Conservation (phyloP, 2,888 invertebrate genomes). For the Opisthograptis luteolata region DNA sequence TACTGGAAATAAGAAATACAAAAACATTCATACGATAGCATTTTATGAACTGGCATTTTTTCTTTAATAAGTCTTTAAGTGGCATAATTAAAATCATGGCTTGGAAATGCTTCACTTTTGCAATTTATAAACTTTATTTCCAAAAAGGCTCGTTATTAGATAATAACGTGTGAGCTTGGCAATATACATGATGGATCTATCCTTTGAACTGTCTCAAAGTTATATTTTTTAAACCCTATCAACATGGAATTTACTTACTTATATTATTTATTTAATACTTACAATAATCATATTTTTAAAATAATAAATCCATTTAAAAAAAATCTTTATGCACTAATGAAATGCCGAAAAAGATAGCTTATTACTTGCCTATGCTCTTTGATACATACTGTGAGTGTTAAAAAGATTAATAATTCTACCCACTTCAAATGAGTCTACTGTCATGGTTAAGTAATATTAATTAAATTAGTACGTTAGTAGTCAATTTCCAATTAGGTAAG, state of each 20-base stretch:
- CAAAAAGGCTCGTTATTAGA: too few relatives aligned
- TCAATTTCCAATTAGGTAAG: constrained; percentile 61
- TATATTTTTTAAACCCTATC: constrained; percentile 13
- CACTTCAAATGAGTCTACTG: constrained; percentile 22
- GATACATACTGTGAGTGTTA: constrained; percentile 17
- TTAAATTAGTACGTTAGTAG: constrained; percentile 61
- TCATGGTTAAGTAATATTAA: constrained; percentile 43
- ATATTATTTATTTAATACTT: too few relatives aligned
- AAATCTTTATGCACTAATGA: constrained; percentile 1
- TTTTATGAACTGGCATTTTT: too few relatives aligned
- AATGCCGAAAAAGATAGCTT: constrained; percentile 1
- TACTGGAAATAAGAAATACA: too few relatives aligned
- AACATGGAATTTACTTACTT: not conserved
- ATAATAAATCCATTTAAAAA: not conserved
- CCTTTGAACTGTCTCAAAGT: constrained; percentile 4
- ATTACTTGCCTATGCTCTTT: not conserved
- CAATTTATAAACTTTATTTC: too few relatives aligned
- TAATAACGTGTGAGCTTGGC: too few relatives aligned
- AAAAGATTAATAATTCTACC: constrained; percentile 26
- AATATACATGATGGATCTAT: too few relatives aligned
- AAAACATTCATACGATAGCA: too few relatives aligned
- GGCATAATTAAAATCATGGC: too few relatives aligned
- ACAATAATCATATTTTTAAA: too few relatives aligned
- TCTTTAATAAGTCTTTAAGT: too few relatives aligned
- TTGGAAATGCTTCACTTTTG: too few relatives aligned